Evolutionary conservation across 2,797 vertebrate species (phyloP).

Genomic region (Lepilemur septentrionalis): DNA sequence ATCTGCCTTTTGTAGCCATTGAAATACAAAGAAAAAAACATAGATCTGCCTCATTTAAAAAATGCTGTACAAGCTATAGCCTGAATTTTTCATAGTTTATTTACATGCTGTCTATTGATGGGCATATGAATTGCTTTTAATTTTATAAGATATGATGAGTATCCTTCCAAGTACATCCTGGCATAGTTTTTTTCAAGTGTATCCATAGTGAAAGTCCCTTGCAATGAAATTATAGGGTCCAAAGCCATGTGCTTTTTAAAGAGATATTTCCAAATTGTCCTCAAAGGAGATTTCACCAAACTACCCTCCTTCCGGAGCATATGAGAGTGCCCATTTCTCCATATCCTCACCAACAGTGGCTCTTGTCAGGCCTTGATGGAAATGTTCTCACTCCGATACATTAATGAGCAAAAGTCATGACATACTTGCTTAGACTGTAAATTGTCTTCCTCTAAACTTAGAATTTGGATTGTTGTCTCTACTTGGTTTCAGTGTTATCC

Average conservation of each 20-base stretch:
- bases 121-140: not conserved
- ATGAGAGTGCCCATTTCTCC: not conserved
- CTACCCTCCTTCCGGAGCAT: not conserved
- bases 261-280: not conserved
- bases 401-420: not conserved
- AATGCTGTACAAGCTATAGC: not conserved
- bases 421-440: not conserved
- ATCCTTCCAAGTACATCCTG: not conserved
- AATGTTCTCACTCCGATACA: not conserved
- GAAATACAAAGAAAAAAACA: not conserved
- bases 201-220: not conserved
- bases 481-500: not conserved
- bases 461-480: not conserved
- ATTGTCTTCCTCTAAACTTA: not conserved
- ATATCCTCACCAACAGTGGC: not conserved
- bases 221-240: not conserved
- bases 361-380: not conserved
- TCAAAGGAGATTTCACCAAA: not conserved
- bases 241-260: not conserved
- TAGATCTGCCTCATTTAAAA: not conserved
- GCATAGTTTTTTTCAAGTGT: not conserved
- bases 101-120: not conserved
- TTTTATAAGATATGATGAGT: not conserved
- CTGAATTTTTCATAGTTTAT: not conserved
- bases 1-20: not conserved